Percentiles rank a stretch among this genome's conserved stretches.
These are phyloP conservation scores for Agrotis segetum DNA, from an alignment of 2,888 invertebrate species.

Conservation along the genomic window DNA sequence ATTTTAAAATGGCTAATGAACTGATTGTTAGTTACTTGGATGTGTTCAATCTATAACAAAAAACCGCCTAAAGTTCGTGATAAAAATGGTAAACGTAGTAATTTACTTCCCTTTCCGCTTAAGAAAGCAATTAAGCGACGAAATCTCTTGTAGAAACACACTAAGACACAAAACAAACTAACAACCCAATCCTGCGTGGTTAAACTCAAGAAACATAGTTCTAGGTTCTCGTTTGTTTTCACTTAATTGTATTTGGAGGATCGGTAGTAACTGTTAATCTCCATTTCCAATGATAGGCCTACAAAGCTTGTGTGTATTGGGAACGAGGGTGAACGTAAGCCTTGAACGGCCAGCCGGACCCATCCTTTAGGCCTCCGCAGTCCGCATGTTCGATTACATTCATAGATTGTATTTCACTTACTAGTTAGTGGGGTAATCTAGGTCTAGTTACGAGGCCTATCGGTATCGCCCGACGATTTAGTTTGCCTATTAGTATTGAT, in stretches of 20 bases:
- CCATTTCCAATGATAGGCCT: slow-evolving; percentile 51
- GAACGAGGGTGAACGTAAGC: slow-evolving; percentile 38
- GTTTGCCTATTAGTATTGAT: neutral
- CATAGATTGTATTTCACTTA: slow-evolving; percentile 45
- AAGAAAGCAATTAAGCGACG: slow-evolving; percentile 5
- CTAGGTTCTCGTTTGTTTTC: slow-evolving; percentile 34
- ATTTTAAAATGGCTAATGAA: neutral
- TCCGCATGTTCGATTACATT: slow-evolving; percentile 33
- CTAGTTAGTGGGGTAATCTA: neutral
- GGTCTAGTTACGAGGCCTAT: neutral
- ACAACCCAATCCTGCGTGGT: slow-evolving; percentile 31
- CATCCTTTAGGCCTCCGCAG: neutral
- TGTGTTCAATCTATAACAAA: neutral
- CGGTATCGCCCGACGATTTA: neutral
- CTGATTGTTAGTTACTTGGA: neutral
- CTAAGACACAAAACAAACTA: slow-evolving; percentile 34
- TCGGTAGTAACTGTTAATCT: slow-evolving; percentile 50
- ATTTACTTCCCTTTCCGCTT: neutral
- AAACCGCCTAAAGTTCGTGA: neutral
- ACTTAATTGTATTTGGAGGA: slow-evolving; percentile 51
- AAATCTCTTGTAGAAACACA: slow-evolving; percentile 16
- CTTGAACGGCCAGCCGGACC: slow-evolving; percentile 13
- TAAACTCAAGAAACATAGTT: slow-evolving; percentile 30
- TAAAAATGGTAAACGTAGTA: neutral
- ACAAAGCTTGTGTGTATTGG: slow-evolving; percentile 47